Evolutionary conservation across 2,888 invertebrate genomes (phyloP), one percentile per base, ranked within the genome.

Genomic region (Aleiodes testaceus): DNA sequence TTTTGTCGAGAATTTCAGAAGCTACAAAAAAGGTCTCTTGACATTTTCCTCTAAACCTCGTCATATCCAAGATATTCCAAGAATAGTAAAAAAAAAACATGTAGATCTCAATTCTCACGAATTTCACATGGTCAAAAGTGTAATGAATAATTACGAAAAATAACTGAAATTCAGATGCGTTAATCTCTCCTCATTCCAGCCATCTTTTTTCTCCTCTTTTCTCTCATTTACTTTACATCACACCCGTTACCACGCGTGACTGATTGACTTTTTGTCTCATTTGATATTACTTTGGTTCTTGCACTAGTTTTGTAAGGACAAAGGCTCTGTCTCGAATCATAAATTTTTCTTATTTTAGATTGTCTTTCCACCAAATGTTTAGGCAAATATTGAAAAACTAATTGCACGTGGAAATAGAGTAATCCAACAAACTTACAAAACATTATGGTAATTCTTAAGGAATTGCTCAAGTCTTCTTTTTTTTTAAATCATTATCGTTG

Each of bases 71-170:
- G 26, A 26, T 26, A 26, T 26, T 26, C 26, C 5, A 5, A 26
- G 5, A 26, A 26, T 26, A 26, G 5, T 26, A 26, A 26, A 26
- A 26, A 22, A 22, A 26, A 26, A 26, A 2, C 4, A 5, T 26
- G 26, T n/a, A 26, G 26, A 26, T 26, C 77, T n/a, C 12, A 75
- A 78, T 82, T 81, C 79, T 78, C 71, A 71, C 76, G 73, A 75
- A 72, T 74, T 77, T 72, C 70, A 66, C 66, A 64, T 72, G 74
- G 66, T 67, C 74, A 75, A 74, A 77, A 69, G 75, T 70, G 75
- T 79, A 80, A 79, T 78, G 80, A 81, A 77, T 81, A 81, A 84
- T 81, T 78, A 77, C 72, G 49, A n/a, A 44, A 36, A 36, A 36
- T 36, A 44, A 44, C 2, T 47, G 3, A 14, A 47, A 14, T n/a